Percentiles rank a stretch among this genome's conserved stretches.
Conservation (phyloP, 1,140 invertebrate species). For the Aphidius ervi region DNA sequence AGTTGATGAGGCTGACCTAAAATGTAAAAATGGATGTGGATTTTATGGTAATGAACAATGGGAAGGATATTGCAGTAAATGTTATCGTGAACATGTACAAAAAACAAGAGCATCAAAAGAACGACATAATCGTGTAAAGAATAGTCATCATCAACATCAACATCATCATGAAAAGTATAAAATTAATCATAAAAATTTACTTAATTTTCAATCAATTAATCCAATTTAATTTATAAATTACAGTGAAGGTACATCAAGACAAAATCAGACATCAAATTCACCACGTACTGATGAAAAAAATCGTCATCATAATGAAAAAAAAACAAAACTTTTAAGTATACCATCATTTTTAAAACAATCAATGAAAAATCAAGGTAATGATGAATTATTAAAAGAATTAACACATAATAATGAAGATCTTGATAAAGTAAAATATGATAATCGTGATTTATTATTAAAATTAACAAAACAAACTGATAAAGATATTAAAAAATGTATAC, state of each 20-base stretch:
- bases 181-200: slow-evolving; percentile 4
- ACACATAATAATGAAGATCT: slow-evolving; percentile 55
- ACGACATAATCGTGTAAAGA: slow-evolving; percentile 32
- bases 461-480: slow-evolving; percentile 54
- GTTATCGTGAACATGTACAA: slow-evolving; percentile 67
- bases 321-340: slow-evolving; percentile 72
- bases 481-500: slow-evolving; percentile 66
- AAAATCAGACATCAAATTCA: slow-evolving; percentile 7
- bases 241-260: slow-evolving; percentile 29
- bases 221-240: not conserved
- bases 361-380: slow-evolving; percentile 55
- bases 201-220: slow-evolving; percentile 2
- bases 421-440: slow-evolving; percentile 53
- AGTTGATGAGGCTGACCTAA: slow-evolving; percentile 79
- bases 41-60: slow-evolving; percentile 96
- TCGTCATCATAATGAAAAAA: slow-evolving; percentile 73
- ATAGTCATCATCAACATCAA: not conserved
- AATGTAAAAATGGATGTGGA: slow-evolving; percentile 94
- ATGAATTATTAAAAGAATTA: slow-evolving; percentile 49
- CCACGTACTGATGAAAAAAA: slow-evolving; percentile 70
- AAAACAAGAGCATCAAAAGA: slow-evolving; percentile 57
- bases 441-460: slow-evolving; percentile 39
- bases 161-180: slow-evolving; percentile 34
- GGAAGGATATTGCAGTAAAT: slow-evolving; percentile 96
- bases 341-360: slow-evolving; percentile 73